Evolutionary conservation across 2,113 vertebrate genomes (phyloP), one percentile per base, ranked within the genome.

Genomic region (Gallinago jamesoni): DNA sequence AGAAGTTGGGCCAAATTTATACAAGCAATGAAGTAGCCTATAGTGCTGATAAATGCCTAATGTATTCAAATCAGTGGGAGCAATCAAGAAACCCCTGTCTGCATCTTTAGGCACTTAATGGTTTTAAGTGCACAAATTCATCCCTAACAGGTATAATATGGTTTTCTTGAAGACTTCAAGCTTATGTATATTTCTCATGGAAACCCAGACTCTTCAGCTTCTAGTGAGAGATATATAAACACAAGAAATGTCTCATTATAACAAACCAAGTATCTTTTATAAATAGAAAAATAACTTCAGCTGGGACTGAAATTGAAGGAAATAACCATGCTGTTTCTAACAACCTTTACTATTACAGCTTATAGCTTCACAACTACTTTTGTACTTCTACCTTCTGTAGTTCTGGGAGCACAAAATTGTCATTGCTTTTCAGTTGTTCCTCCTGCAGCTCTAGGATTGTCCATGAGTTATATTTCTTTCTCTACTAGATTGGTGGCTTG

Each of bases 331-430:
- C 37, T 89, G 27, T 47, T 81, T 85, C 63, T 57, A 86, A 55
- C 7, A 74, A 73, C 63, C 59, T 95, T 90, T 84, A 60, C 60
- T 63, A 45, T 86, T 47, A 39, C 83, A 62, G 77, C 69, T 92
- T 70, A 55, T 11, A 89, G 37, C 69, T 94, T 72, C 80, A 53
- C 20, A 57, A 53, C 21, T 68, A 14, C 72, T 90, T 84, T 35
- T 77, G 43, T 92, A 21, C 39, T 77, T 90, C 33, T 94, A 77
- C 81, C 33, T 92, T 96, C 86, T 95, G 81, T 64, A 86, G 86
- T 80, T 94, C 47, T 66, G 86, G 68, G 78, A 93, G 93, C 67
- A 66, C 25, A 37, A 89, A 94, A 87, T 81, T 93, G 81, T 43
- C 84, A 47, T 57, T 75, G 82, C 84, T 66, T 90, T 94, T 95